These are phyloP conservation scores for Ptychadena robeensis DNA, from an alignment of 2,797 vertebrate genomes.

Conservation along the genomic window DNA sequence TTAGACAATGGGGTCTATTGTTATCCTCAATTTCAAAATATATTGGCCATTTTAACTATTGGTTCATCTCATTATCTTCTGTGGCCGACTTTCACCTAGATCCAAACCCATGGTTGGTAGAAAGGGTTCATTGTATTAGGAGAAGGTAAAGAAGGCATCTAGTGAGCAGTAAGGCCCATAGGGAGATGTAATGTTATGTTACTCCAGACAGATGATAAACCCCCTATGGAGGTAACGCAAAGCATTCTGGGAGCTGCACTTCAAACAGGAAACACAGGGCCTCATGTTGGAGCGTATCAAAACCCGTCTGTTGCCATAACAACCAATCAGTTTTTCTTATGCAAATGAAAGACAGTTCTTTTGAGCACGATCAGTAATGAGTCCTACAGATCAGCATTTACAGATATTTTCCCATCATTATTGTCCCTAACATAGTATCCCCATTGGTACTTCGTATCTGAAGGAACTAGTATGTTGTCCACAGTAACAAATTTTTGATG, in stretches of 20 bases:
- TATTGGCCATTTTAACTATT: conserved; percentile 64
- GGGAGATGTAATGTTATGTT: too few relatives aligned
- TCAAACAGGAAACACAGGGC: not conserved
- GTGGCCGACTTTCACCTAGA: not conserved
- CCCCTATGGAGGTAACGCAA: not conserved
- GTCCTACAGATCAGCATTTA: too few relatives aligned
- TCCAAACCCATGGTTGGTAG: too few relatives aligned
- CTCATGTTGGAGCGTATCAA: not conserved
- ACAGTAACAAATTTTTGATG: not conserved
- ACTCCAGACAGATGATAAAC: not conserved
- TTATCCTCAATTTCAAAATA: conserved; percentile 67
- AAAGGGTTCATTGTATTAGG: too few relatives aligned
- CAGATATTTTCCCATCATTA: not conserved
- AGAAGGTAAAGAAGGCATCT: too few relatives aligned
- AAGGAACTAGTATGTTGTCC: not conserved
- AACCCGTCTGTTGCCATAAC: not conserved
- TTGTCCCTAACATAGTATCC: too few relatives aligned
- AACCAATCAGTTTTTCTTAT: not conserved
- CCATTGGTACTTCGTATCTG: too few relatives aligned
- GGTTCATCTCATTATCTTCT: conserved; percentile 13
- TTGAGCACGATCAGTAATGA: not conserved
- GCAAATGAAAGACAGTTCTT: not conserved
- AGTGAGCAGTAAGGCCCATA: not conserved
- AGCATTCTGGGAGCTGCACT: not conserved
- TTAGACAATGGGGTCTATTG: conserved; percentile 73